Evolutionary conservation across 2,797 vertebrate species (phyloP).

Genomic region (Pipistrellus pipistrellus): DNA sequence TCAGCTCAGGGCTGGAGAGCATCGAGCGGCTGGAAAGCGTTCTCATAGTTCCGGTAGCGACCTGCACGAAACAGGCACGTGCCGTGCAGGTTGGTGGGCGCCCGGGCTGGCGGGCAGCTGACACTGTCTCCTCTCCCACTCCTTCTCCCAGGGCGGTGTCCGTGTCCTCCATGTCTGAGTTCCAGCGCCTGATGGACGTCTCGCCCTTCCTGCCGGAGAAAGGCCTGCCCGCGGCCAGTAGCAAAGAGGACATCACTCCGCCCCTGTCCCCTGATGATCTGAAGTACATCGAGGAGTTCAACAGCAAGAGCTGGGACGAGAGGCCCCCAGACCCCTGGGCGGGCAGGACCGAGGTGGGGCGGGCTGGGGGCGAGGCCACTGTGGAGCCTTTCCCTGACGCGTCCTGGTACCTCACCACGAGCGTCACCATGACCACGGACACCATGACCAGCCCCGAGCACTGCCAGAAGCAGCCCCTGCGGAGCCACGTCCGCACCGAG

Average conservation of each 20-base stretch:
- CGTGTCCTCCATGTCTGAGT: slow-evolving; percentile 99
- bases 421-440: slow-evolving; percentile 96
- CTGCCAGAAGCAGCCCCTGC: slow-evolving; percentile 92
- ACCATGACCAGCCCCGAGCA: slow-evolving; percentile 95
- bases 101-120: background rate
- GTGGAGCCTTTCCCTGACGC: slow-evolving; percentile 92
- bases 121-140: background rate
- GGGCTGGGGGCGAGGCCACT: slow-evolving; percentile 81
- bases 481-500: slow-evolving; percentile 89
- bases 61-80: accelerated
- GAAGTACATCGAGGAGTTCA: slow-evolving; percentile 99
- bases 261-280: slow-evolving; percentile 98
- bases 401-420: slow-evolving; percentile 98
- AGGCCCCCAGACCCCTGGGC: slow-evolving; percentile 86
- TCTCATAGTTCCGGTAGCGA: background rate
- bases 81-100: accelerated
- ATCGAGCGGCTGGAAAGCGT: accelerated
- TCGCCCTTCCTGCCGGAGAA: slow-evolving; percentile 98
- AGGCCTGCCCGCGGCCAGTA: slow-evolving; percentile 88
- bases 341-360: slow-evolving; percentile 90
- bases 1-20: background rate
- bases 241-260: slow-evolving; percentile 94
- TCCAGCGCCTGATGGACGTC: slow-evolving; percentile 98
- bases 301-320: slow-evolving; percentile 94
- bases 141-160: slow-evolving; percentile 94